Base-by-base conservation (phyloP, 2,888 invertebrate species). In the Tiliacea aurago region DNA sequence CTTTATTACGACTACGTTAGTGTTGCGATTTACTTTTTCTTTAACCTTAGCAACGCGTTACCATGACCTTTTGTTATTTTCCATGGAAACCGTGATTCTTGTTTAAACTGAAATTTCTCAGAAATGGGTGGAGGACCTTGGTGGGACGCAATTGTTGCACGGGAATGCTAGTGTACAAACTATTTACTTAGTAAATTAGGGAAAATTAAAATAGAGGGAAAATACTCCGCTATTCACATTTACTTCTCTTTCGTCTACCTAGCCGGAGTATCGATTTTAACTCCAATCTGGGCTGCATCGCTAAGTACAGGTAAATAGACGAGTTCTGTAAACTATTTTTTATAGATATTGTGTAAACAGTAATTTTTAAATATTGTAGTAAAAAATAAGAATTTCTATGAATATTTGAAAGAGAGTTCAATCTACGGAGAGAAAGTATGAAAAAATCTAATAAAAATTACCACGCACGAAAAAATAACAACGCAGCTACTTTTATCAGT, bases 61-160 rank as follows among this genome's bases (percentile, higher is more conserved):
- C 59, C 41, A 13, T 53, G 55, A 7, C 13, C 11, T 41, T 23
- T 41, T 23, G 41, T 58, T 13, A 18, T 18, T 45, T 45, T 63
- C 33, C 61, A 61, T 62, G 41, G 65, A 59, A 61, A 66, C 64
- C 15, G 10, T 33, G 13, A 20, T 47, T 63, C 9, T 33, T n/a
- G n/a, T n/a, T n/a, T n/a, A 58, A 37, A n/a, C 37, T 7, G 13
- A 13, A 9, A 9, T 56, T 53, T 43, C 23, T 53, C n/a, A 13
- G 20, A 41, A 23, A 43, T 9, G 28, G 13, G 13, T 41, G 7
- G 28, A 3, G 28, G 28, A 28, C 28, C 28, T 28, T 28, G 28
- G 28, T 1, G 37, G 7, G 15, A 28, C 41, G 20, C 3, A 28
- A 59, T 20, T 66, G 28, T 61, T 9, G 15, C 13, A 58, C 58